phyloP scores from a whole-genome alignment of 2,113 vertebrate species.

The Mystacornis crossleyi region DNA sequence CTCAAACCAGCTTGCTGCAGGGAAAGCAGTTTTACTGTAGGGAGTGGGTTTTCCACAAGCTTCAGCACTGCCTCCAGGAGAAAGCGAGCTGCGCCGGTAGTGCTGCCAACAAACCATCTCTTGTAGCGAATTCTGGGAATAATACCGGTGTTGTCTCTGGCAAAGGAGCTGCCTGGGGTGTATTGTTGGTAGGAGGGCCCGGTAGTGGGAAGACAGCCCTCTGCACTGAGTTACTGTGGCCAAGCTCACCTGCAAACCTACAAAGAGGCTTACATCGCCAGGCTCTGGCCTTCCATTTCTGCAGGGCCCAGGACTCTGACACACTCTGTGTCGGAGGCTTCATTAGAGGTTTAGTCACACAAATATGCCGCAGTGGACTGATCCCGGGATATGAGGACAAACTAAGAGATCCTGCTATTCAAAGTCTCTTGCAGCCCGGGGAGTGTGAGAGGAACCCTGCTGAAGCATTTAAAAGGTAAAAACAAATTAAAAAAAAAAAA shows the following conservation, averaged over 20 bases:
- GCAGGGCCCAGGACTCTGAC: constrained; percentile 92
- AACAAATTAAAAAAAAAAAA: background rate
- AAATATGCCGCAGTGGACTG: constrained; percentile 86
- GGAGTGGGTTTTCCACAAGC: constrained; percentile 99
- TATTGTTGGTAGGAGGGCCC: constrained; percentile 92
- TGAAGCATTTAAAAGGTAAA: constrained; percentile 96
- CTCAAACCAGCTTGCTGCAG: constrained; percentile 95
- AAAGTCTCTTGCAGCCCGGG: constrained; percentile 86
- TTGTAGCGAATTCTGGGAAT: constrained; percentile 71
- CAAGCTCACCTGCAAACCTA: constrained; percentile 81
- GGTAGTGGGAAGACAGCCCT: constrained; percentile 96
- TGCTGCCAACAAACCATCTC: constrained; percentile 75
- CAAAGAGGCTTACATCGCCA: constrained; percentile 89
- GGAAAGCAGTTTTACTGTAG: constrained; percentile 98
- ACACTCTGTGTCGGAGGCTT: constrained; percentile 91
- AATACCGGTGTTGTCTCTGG: constrained; percentile 72
- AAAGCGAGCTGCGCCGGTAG: constrained; percentile 82
- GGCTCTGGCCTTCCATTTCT: constrained; percentile 93
- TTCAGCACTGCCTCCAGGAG: constrained; percentile 98
- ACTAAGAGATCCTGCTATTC: constrained; percentile 87
- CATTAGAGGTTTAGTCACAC: constrained; percentile 85
- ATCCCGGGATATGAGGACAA: constrained; percentile 91
- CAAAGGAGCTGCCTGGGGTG: constrained; percentile 89
- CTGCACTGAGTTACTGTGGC: constrained; percentile 94
- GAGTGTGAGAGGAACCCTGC: constrained; percentile 95